A percentile compares a stretch with the other conserved stretches of the same genome.
phyloP scores from a whole-genome alignment of 2,113 vertebrate species.

The Progne subis region DNA sequence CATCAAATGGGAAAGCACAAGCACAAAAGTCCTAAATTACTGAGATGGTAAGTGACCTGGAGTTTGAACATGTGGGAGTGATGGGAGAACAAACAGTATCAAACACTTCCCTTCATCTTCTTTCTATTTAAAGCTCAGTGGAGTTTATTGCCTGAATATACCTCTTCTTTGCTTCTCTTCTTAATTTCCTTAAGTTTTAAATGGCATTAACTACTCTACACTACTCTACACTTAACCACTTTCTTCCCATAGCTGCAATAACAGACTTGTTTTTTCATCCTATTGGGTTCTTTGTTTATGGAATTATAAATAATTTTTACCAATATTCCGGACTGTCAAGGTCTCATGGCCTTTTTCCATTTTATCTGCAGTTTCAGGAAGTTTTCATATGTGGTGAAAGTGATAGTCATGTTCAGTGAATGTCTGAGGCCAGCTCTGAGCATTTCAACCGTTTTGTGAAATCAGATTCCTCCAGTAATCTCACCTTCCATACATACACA shows the following conservation, averaged over 20 bases:
- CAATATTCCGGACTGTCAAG: not conserved
- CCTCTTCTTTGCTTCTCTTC: not conserved
- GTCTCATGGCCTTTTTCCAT: not conserved
- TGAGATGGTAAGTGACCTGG: not conserved
- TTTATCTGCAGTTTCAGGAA: not conserved
- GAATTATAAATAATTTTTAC: not conserved
- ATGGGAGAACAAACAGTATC: not conserved
- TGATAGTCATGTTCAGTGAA: not conserved
- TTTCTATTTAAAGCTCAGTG: not conserved
- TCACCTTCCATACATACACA: not conserved
- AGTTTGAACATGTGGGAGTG: not conserved
- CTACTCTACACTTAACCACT: not conserved
- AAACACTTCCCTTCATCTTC: not conserved
- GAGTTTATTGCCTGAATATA: not conserved
- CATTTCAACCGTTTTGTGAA: not conserved
- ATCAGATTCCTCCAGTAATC: not conserved
- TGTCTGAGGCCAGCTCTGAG: not conserved
- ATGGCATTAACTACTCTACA: not conserved
- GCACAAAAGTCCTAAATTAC: not conserved
- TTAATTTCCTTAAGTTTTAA: not conserved
- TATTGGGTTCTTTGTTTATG: not conserved
- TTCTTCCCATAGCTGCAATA: not conserved
- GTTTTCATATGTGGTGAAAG: not conserved
- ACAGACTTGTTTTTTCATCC: not conserved
- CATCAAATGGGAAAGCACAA: not conserved